Conservation (phyloP, 2,113 vertebrate species). For the Zosterops pallidus region DNA sequence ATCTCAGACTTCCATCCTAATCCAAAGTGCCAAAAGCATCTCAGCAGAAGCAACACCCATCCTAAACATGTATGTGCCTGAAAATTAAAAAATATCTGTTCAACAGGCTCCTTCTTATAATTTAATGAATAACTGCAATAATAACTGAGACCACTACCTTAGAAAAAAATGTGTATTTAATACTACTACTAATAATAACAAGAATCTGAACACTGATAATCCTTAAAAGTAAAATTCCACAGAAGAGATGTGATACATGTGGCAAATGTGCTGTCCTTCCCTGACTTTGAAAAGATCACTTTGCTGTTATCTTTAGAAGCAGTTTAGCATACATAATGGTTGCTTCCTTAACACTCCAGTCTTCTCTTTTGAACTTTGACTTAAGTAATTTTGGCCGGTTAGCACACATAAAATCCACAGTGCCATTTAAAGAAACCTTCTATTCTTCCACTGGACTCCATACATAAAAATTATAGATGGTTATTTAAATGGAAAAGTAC, state of each 20-base stretch:
- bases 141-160: background rate
- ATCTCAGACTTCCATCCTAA: background rate
- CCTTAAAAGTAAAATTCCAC: background rate
- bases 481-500: background rate
- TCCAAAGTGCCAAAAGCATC: background rate
- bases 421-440: background rate
- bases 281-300: background rate
- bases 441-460: background rate
- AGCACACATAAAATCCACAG: background rate
- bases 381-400: background rate
- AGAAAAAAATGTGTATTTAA: background rate
- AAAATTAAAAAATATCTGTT: background rate
- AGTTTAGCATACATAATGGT: background rate
- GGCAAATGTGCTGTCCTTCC: background rate
- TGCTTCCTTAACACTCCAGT: background rate
- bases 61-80: background rate
- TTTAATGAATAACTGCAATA: background rate
- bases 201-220: background rate
- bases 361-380: background rate
- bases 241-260: background rate
- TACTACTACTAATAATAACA: background rate
- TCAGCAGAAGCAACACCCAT: background rate
- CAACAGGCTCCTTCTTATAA: background rate
- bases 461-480: background rate
- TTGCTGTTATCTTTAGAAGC: slow-evolving; percentile 1